phyloP scores from a whole-genome alignment of 2,888 invertebrate genomes.

The Myathropa florea region DNA sequence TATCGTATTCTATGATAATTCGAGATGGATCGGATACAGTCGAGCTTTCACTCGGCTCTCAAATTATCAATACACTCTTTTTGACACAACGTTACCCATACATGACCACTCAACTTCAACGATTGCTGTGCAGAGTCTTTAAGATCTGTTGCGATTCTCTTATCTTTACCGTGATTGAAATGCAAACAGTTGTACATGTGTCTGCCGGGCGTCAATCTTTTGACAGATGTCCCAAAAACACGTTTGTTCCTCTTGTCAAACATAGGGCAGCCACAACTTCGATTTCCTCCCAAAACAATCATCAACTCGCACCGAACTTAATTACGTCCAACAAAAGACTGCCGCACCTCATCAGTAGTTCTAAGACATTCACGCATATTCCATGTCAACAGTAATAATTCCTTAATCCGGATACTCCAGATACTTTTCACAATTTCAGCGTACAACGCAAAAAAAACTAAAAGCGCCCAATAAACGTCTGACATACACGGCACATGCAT shows the following conservation, averaged over 20 bases:
- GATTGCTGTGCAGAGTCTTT: too few species aligned
- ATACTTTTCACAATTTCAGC: conserved; percentile 30
- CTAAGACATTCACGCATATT: conserved; percentile 13
- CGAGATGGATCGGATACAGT: background rate
- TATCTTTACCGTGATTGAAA: too few species aligned
- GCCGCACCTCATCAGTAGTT: background rate
- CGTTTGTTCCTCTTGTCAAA: background rate
- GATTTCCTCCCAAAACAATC: background rate
- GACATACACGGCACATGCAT: conserved; percentile 43
- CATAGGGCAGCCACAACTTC: background rate
- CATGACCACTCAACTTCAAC: too few species aligned
- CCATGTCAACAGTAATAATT: conserved; percentile 44
- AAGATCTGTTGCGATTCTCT: too few species aligned
- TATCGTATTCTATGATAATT: background rate
- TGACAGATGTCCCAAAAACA: background rate
- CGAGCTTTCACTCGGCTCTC: background rate
- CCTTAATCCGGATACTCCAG: conserved; percentile 46
- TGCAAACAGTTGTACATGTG: too few species aligned
- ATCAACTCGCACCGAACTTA: background rate
- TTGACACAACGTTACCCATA: too few species aligned
- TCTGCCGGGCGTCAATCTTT: too few species aligned
- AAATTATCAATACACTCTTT: too few species aligned
- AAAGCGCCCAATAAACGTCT: conserved; percentile 52
- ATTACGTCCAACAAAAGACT: background rate
- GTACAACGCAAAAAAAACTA: conserved; percentile 17